phyloP scores from a whole-genome alignment of 2,113 vertebrate genomes.

The Platichthys stellatus region DNA sequence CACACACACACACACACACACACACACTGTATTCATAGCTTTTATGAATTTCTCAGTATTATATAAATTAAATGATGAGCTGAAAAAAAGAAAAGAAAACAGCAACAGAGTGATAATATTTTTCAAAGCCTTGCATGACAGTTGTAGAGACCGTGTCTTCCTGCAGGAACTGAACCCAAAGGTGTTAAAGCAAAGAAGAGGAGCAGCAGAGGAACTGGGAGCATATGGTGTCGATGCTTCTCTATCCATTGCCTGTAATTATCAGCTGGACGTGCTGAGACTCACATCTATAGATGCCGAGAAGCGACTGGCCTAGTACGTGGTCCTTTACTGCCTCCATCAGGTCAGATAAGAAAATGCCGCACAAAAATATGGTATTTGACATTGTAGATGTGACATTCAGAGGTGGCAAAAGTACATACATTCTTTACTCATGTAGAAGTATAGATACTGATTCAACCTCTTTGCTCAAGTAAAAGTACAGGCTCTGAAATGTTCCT shows the following conservation, averaged over 20 bases:
- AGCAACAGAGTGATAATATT: neutral
- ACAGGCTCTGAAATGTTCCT: neutral
- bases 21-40: constrained; percentile 1
- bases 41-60: constrained; percentile 2
- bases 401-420: neutral
- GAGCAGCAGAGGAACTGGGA: constrained; percentile 10
- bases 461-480: neutral
- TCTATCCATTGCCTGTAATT: constrained; percentile 90
- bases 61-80: constrained; percentile 11
- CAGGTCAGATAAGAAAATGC: constrained; percentile 39
- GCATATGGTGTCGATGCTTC: constrained; percentile 80
- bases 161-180: constrained; percentile 59
- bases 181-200: neutral
- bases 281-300: constrained; percentile 30
- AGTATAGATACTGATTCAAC: too few relatives aligned
- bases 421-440: too few relatives aligned
- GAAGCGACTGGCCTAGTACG: neutral
- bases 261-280: constrained; percentile 82
- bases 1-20: constrained; percentile 5
- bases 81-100: too few relatives aligned
- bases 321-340: constrained; percentile 77
- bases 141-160: neutral
- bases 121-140: neutral
- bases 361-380: neutral
- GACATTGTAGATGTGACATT: neutral